Evolutionary conservation across 2,113 vertebrate species (phyloP).

Genomic region (Zingel zingel): DNA sequence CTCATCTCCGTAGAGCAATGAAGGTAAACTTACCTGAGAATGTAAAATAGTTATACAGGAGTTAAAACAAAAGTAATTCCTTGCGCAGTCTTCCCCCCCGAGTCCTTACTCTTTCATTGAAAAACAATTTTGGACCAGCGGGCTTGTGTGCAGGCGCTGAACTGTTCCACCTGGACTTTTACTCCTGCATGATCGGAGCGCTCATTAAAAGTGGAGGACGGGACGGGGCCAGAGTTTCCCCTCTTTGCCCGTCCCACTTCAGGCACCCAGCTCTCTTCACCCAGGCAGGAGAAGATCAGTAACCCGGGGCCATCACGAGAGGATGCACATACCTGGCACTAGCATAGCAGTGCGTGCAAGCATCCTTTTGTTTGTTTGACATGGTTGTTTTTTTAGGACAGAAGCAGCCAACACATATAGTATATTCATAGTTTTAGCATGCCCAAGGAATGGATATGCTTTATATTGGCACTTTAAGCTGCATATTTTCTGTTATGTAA

Average conservation of each 20-base stretch:
- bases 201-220: constrained; percentile 75
- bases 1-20: background rate
- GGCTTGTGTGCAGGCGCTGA: constrained; percentile 29
- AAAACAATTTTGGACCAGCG: background rate
- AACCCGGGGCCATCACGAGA: constrained; percentile 38
- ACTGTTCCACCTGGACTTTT: constrained; percentile 69
- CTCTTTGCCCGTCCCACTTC: constrained; percentile 78
- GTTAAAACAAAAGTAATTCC: constrained; percentile 35
- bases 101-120: constrained; percentile 32
- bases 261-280: constrained; percentile 37
- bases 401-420: background rate
- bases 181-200: constrained; percentile 63
- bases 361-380: constrained; percentile 12
- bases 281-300: constrained; percentile 42
- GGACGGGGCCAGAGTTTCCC: constrained; percentile 64
- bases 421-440: background rate
- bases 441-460: background rate
- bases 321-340: constrained; percentile 44
- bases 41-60: constrained; percentile 47
- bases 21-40: constrained; percentile 69
- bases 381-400: background rate
- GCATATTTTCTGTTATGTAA: background rate
- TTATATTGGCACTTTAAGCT: background rate
- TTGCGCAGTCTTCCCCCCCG: background rate
- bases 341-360: constrained; percentile 4